Percentiles rank a stretch among this genome's conserved stretches.
Evolutionary conservation across 1,140 invertebrate species (phyloP).

Genomic region (Planococcus citri): DNA sequence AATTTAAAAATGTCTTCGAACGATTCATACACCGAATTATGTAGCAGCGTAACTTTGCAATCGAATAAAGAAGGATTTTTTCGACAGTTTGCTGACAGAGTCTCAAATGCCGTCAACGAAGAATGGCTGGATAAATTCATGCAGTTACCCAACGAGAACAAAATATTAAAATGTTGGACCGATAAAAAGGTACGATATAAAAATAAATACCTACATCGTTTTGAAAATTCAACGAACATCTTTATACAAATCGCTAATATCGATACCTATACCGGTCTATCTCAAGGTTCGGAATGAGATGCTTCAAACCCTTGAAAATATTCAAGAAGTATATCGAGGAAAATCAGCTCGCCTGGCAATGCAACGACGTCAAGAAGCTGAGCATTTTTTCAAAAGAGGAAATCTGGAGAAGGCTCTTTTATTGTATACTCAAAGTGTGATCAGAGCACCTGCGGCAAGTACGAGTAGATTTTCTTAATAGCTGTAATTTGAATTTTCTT

Average conservation of each 20-base stretch:
- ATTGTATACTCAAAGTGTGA: slow-evolving; percentile 46
- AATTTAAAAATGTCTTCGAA: too few species aligned
- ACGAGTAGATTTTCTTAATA: slow-evolving; percentile 26
- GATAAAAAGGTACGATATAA: slow-evolving; percentile 32
- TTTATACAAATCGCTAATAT: too few species aligned
- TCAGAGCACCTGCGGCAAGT: slow-evolving; percentile 45
- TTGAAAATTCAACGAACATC: too few species aligned
- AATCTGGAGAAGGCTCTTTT: slow-evolving; percentile 40
- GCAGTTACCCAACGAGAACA: slow-evolving; percentile 39
- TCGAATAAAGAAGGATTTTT: slow-evolving; percentile 47
- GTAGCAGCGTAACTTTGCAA: slow-evolving; percentile 45
- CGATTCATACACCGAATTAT: slow-evolving; percentile 32
- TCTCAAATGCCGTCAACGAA: slow-evolving; percentile 35
- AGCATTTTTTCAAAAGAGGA: slow-evolving; percentile 28
- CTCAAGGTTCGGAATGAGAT: slow-evolving; percentile 39
- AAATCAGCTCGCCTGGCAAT: slow-evolving; percentile 41
- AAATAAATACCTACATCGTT: too few species aligned
- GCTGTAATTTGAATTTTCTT: too few species aligned
- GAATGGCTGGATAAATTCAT: slow-evolving; percentile 43
- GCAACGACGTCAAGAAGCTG: slow-evolving; percentile 37
- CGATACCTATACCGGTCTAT: too few species aligned
- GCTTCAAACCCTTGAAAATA: slow-evolving; percentile 39
- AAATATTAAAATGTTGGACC: slow-evolving; percentile 38
- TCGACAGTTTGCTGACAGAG: slow-evolving; percentile 40
- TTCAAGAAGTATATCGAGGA: slow-evolving; percentile 41